phyloP scores from a whole-genome alignment of 2,888 invertebrate species.

The Parascotia fuliginaria region DNA sequence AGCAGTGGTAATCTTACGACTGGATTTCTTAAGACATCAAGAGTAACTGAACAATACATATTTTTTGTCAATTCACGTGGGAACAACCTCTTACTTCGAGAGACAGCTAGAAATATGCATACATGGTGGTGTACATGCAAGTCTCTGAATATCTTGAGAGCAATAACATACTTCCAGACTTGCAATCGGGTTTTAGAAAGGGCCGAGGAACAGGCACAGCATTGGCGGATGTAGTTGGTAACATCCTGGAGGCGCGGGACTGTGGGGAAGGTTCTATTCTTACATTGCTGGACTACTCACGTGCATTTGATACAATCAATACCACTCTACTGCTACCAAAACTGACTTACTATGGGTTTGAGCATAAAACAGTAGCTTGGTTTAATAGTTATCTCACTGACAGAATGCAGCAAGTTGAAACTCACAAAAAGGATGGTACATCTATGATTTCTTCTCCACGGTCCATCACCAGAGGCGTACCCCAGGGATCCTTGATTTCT shows the following conservation, averaged over 20 bases:
- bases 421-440: slow-evolving; percentile 3
- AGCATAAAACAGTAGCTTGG: slow-evolving; percentile 16
- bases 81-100: slow-evolving; percentile 13
- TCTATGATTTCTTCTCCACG: neutral
- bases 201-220: no score
- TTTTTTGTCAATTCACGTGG: slow-evolving; percentile 18
- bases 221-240: no score
- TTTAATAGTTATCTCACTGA: slow-evolving; percentile 20
- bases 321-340: slow-evolving; percentile 15
- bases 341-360: slow-evolving; percentile 23
- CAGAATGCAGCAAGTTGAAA: slow-evolving; percentile 16
- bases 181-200: no score
- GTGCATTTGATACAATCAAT: slow-evolving; percentile 31
- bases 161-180: no score
- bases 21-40: slow-evolving; percentile 3
- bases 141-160: no score
- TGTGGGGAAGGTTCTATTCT: slow-evolving; percentile 16
- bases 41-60: slow-evolving; percentile 25
- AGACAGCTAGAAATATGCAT: slow-evolving; percentile 28
- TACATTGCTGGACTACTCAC: slow-evolving; percentile 25
- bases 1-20: slow-evolving; percentile 8
- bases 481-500: slow-evolving; percentile 20
- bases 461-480: slow-evolving; percentile 9
- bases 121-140: no score
- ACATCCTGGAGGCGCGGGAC: no score